Evolutionary conservation across 2,113 vertebrate species (phyloP).

Genomic region (Xiphophorus hellerii): DNA sequence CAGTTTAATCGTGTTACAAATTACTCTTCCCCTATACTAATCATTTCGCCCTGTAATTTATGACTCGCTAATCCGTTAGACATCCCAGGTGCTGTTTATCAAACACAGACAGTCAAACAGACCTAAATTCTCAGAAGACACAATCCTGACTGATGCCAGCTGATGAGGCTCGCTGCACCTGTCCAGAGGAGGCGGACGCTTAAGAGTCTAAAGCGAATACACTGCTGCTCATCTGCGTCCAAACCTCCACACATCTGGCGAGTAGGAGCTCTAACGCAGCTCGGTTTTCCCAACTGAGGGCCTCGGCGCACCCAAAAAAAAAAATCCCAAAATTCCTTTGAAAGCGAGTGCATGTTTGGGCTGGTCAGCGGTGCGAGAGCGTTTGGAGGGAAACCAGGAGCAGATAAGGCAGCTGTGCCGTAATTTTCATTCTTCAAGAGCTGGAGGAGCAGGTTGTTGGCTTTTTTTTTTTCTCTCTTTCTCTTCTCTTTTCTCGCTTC

Average conservation of each 20-base stretch:
- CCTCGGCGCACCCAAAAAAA: slow-evolving; percentile 50
- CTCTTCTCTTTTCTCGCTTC: slow-evolving; percentile 19
- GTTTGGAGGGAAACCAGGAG: not conserved
- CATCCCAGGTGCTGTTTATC: not conserved
- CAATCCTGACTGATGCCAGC: not conserved
- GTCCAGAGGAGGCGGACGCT: not conserved
- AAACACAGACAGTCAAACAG: not conserved
- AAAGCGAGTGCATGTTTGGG: slow-evolving; percentile 29
- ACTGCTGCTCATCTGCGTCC: not conserved
- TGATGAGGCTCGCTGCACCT: not conserved
- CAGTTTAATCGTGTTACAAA: slow-evolving; percentile 2
- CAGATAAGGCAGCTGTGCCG: not conserved
- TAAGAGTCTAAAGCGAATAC: not conserved
- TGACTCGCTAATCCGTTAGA: not conserved
- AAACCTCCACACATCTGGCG: slow-evolving; percentile 5
- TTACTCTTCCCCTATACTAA: not conserved
- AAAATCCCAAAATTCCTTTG: slow-evolving; percentile 36
- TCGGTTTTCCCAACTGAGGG: slow-evolving; percentile 24
- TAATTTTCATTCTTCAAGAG: slow-evolving; percentile 2
- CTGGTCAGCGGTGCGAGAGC: slow-evolving; percentile 21
- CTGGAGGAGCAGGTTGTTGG: slow-evolving; percentile 4
- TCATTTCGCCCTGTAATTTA: not conserved
- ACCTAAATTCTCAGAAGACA: slow-evolving; percentile 8
- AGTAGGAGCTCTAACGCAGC: slow-evolving; percentile 26
- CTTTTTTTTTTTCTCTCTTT: too few relatives aligned